Conservation (phyloP, 2,113 vertebrate species). For the Mixornis gularis region DNA sequence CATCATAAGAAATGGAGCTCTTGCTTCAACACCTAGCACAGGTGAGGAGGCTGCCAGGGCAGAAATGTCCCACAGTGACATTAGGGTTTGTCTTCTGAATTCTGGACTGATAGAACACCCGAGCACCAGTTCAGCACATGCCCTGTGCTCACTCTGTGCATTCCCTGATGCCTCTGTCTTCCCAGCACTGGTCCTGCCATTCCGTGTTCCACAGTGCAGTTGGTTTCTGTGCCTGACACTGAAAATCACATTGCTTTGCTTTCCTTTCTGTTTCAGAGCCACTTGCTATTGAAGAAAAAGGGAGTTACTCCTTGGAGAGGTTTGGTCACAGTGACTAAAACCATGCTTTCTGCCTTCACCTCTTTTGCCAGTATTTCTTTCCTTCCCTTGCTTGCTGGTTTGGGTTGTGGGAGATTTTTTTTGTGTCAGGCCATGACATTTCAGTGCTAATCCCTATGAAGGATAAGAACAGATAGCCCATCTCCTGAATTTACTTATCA, state of each 20-base stretch:
- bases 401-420: not conserved
- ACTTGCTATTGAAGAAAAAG: not conserved
- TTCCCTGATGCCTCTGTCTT: not conserved
- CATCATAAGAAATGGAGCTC: not conserved
- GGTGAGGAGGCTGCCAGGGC: not conserved
- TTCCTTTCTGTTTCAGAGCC: not conserved
- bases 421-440: not conserved
- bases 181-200: fast-evolving
- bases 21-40: not conserved
- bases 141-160: not conserved
- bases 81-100: not conserved
- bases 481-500: not conserved
- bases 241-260: not conserved
- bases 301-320: not conserved
- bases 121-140: not conserved
- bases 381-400: not conserved
- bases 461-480: not conserved
- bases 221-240: not conserved
- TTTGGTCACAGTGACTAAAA: not conserved
- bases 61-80: not conserved
- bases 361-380: not conserved
- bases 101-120: not conserved
- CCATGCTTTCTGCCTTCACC: not conserved
- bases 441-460: not conserved
- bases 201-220: not conserved